These are phyloP conservation scores for Esox lucius DNA, from an alignment of 2,797 vertebrate species.

Conservation along the genomic window DNA sequence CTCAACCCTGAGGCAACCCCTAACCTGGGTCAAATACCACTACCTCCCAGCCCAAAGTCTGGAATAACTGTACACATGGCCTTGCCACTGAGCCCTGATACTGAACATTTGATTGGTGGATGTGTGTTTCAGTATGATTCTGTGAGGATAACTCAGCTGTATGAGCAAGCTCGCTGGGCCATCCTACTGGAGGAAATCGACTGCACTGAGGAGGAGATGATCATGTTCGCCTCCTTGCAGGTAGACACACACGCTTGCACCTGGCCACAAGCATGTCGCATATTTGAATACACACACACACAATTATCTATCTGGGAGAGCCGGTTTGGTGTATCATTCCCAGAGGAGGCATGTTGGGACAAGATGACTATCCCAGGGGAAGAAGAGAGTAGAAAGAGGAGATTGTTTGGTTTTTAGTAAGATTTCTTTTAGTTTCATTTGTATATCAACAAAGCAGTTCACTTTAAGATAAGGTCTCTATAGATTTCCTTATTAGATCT, in stretches of 20 bases:
- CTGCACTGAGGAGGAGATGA: conserved; percentile 97
- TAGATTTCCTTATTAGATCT: too few species aligned
- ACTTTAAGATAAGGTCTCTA: too few species aligned
- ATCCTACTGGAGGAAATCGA: conserved; percentile 95
- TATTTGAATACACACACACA: background rate
- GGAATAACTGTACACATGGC: background rate
- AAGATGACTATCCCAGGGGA: conserved; percentile 35
- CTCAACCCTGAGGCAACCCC: background rate
- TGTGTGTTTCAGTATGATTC: conserved; percentile 85
- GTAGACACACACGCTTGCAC: conserved; percentile 59
- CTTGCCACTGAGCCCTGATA: background rate
- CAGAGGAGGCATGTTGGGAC: conserved; percentile 42
- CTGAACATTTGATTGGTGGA: background rate
- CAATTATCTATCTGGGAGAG: conserved; percentile 19
- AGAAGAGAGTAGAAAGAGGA: background rate
- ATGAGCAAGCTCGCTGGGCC: conserved; percentile 95
- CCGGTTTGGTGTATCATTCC: conserved; percentile 27
- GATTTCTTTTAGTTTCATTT: too few species aligned
- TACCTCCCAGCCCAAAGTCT: background rate
- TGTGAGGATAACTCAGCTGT: conserved; percentile 95
- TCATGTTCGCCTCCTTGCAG: conserved; percentile 97
- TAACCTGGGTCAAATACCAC: background rate
- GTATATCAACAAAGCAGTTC: too few species aligned
- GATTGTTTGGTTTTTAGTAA: background rate
- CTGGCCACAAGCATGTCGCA: background rate